Evolutionary conservation across 2,888 invertebrate species (phyloP).

Genomic region (Drosophila prolongata): DNA sequence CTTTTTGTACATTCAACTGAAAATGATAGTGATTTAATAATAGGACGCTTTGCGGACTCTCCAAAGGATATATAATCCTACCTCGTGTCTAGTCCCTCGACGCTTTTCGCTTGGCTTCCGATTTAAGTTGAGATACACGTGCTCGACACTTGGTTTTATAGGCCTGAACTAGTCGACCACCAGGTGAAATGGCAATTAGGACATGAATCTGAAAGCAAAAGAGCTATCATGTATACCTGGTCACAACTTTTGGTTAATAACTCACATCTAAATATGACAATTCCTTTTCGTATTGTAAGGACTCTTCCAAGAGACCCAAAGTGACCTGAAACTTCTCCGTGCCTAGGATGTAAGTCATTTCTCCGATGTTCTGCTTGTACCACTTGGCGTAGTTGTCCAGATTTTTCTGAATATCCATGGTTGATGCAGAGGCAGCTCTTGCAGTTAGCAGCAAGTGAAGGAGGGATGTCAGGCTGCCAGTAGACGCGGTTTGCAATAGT

Average conservation of each 20-base stretch:
- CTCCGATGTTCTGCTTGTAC: slow-evolving; percentile 82
- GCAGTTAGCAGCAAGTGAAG: slow-evolving; percentile 78
- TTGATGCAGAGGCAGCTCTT: slow-evolving; percentile 74
- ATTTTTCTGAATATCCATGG: slow-evolving; percentile 71
- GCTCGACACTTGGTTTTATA: slow-evolving; percentile 80
- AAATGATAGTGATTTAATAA: too few relatives aligned
- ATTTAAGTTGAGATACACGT: slow-evolving; percentile 66
- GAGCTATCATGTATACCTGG: not conserved
- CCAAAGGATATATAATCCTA: not conserved
- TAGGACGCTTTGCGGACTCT: too few relatives aligned
- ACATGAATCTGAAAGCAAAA: slow-evolving; percentile 74
- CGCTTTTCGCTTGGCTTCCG: slow-evolving; percentile 17
- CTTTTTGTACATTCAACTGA: not conserved
- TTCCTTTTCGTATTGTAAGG: slow-evolving; percentile 77
- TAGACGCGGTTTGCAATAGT: slow-evolving; percentile 65
- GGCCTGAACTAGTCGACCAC: slow-evolving; percentile 80
- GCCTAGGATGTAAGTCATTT: slow-evolving; percentile 80
- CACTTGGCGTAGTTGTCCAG: slow-evolving; percentile 80
- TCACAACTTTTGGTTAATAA: fast-evolving
- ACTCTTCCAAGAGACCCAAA: slow-evolving; percentile 69
- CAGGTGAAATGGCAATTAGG: slow-evolving; percentile 80
- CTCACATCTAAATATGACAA: slow-evolving; percentile 79
- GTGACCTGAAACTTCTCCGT: slow-evolving; percentile 74
- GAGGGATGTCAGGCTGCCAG: slow-evolving; percentile 60
- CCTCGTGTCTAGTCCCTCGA: not conserved